phyloP scores from a whole-genome alignment of 2,888 invertebrate species.

The Cephus spinipes region DNA sequence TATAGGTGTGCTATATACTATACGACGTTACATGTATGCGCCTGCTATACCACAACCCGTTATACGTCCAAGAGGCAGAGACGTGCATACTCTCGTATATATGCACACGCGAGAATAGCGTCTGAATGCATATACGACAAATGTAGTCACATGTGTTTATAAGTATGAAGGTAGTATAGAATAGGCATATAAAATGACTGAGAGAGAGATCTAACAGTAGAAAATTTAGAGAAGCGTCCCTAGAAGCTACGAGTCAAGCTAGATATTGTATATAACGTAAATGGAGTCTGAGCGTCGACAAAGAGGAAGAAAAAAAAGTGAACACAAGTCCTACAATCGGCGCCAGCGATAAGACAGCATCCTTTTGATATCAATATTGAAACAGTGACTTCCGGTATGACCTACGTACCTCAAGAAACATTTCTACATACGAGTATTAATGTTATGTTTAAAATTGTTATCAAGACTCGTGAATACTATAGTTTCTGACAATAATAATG shows the following conservation, averaged over 20 bases:
- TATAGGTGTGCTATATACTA: neutral
- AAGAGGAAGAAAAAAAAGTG: neutral
- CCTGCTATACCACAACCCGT: neutral
- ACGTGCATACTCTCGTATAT: neutral
- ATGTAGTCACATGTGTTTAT: neutral
- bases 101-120: neutral
- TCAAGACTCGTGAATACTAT: neutral
- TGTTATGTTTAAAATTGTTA: neutral
- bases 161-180: neutral
- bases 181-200: neutral
- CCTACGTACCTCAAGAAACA: conserved; percentile 50
- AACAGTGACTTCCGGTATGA: conserved; percentile 44
- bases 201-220: neutral
- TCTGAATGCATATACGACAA: neutral
- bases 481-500: neutral
- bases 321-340: neutral
- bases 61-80: neutral
- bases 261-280: neutral
- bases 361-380: conserved; percentile 47
- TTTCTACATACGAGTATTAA: neutral
- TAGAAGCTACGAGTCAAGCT: neutral
- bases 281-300: neutral
- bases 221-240: neutral
- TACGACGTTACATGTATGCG: neutral
- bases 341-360: conserved; percentile 40